Base-by-base conservation (phyloP, 2,888 invertebrate species). In the Atherix ibis region DNA sequence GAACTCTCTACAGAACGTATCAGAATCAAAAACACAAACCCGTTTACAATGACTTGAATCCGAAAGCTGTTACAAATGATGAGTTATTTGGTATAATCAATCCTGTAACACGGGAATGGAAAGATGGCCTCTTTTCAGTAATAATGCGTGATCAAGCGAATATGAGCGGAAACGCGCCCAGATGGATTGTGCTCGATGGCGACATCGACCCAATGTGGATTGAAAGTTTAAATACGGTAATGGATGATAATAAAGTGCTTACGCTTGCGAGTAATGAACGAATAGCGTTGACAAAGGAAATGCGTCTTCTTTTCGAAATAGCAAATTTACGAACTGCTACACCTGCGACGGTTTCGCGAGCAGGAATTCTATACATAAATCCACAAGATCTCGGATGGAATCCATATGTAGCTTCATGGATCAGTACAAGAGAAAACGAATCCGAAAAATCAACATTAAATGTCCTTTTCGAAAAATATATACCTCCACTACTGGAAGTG, bases 131-230 rank as follows among this genome's bases (percentile, higher is more conserved):
- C 32, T 83, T 94, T 53, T 92, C 92, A 0, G 79, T 83, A 0
- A 73, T 92, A 35, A 91, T 94, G 84, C 67, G 94, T 42, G 92
- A 94, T 53, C 81, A 89, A 65, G 87, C 91, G 2, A 89, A 89
- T 56, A 70, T 89, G 68, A 64, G 73, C 1, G 84, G 84, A 0
- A 79, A 80, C 48, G 79, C 81, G 0, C 81, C 85, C 1, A 91
- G 91, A 55, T 94, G 94, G 94, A 88, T 94, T 47, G 82, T 94
- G 6, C 68, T 91, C 30, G 94, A 94, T 57, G 92, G 94, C 13
- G 92, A 94, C 53, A 92, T 94, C 46, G 92, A 94, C 65, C 92
- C 92, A 2, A 92, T 92, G 91, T 94, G 92, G 94, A 94, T 94
- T 50, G 92, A 94, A 62, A 91, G 89, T 19, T 67, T 94, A 18